phyloP scores from a whole-genome alignment of 1,140 invertebrate species.

The Drosophila pallidifrons region DNA sequence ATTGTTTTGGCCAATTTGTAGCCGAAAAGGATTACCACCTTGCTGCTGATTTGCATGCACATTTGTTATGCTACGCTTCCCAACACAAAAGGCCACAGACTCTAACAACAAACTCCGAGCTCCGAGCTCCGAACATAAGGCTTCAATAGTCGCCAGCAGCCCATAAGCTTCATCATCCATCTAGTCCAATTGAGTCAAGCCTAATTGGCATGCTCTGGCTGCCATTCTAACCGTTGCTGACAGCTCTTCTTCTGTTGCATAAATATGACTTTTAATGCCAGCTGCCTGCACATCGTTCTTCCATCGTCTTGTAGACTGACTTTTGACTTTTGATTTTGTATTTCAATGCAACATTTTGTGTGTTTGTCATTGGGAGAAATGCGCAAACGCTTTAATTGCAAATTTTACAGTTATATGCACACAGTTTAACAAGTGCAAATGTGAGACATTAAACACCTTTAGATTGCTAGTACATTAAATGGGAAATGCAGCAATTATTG shows the following conservation, averaged over 20 bases:
- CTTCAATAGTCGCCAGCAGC: slow-evolving; percentile 30
- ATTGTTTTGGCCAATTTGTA: slow-evolving; percentile 29
- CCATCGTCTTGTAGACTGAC: not conserved
- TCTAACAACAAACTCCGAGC: not conserved
- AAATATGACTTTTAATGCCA: slow-evolving; percentile 16
- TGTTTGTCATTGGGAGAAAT: slow-evolving; percentile 9
- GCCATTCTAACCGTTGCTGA: slow-evolving; percentile 16
- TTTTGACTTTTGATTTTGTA: slow-evolving; percentile 1
- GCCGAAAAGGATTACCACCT: slow-evolving; percentile 23
- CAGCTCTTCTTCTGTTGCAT: slow-evolving; percentile 17
- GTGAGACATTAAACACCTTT: too few relatives aligned
- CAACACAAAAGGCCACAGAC: not conserved
- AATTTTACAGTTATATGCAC: not conserved
- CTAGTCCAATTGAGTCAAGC: not conserved
- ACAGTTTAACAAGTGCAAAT: too few relatives aligned
- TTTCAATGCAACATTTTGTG: not conserved
- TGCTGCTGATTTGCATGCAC: slow-evolving; percentile 30
- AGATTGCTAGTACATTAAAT: too few relatives aligned
- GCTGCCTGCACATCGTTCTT: not conserved
- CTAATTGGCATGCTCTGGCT: slow-evolving; percentile 39
- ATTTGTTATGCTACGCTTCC: not conserved
- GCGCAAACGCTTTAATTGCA: slow-evolving; percentile 19
- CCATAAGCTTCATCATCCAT: too few relatives aligned
- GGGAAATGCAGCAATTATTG: too few relatives aligned
- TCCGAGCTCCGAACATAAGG: not conserved